phyloP scores from a whole-genome alignment of 2,888 invertebrate genomes.

The Microctonus hyperodae region DNA sequence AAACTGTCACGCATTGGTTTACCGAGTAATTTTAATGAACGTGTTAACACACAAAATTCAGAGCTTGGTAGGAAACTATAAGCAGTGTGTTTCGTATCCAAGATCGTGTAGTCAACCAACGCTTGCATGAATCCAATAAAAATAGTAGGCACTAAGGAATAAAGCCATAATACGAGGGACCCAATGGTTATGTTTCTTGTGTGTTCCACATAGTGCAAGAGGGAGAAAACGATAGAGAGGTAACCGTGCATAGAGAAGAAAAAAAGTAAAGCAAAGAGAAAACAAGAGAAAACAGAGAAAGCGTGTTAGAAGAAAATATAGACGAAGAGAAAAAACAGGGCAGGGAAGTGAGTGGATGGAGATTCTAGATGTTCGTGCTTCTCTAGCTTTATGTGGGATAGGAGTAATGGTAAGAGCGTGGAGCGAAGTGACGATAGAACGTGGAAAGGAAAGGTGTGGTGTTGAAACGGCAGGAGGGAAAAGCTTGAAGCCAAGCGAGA shows the following conservation, averaged over 20 bases:
- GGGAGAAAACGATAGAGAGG: conserved; percentile 21
- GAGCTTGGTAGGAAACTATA: not conserved
- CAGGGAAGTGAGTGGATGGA: conserved; percentile 12
- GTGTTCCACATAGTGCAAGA: conserved; percentile 8
- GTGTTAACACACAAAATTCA: not conserved
- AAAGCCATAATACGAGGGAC: conserved; percentile 26
- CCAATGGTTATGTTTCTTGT: conserved; percentile 17
- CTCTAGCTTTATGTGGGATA: conserved; percentile 22
- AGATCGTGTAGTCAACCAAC: not conserved
- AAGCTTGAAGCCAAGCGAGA: conserved; percentile 17
- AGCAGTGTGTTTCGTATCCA: not conserved
- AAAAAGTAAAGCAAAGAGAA: conserved; percentile 23
- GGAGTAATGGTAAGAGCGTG: conserved; percentile 28
- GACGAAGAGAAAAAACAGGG: conserved; percentile 19
- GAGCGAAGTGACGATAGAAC: conserved; percentile 27
- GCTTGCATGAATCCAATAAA: conserved; percentile 18
- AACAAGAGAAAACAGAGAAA: conserved; percentile 2
- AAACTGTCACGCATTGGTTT: not conserved
- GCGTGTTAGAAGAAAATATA: conserved; percentile 6
- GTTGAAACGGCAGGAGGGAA: conserved; percentile 3
- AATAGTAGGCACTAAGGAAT: conserved; percentile 24
- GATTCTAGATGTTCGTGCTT: conserved; percentile 20
- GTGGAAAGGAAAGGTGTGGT: conserved; percentile 22
- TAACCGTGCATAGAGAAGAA: conserved; percentile 5
- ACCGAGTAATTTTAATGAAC: not conserved